These are phyloP conservation scores for Psettodes erumei DNA, from an alignment of 2,113 vertebrate species.

Conservation along the genomic window DNA sequence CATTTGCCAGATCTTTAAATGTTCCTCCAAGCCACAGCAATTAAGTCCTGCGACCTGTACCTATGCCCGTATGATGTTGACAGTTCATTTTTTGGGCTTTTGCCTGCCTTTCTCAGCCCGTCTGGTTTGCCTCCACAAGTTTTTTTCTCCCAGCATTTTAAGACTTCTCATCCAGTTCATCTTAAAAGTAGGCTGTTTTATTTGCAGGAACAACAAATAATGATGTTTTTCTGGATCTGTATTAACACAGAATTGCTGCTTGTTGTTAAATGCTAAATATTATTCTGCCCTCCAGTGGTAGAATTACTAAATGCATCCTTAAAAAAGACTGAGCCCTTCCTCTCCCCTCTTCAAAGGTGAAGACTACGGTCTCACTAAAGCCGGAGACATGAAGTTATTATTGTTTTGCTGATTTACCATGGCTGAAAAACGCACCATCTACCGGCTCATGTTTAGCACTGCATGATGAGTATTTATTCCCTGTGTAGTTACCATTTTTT, in stretches of 20 bases:
- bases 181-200: too few relatives aligned
- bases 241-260: not conserved
- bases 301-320: not conserved
- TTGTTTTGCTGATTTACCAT: not conserved
- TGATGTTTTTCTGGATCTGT: too few relatives aligned
- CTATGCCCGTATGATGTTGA: too few relatives aligned
- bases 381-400: not conserved
- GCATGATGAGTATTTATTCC: not conserved
- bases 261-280: not conserved
- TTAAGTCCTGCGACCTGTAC: too few relatives aligned
- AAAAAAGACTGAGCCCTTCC: not conserved
- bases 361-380: not conserved
- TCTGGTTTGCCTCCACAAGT: too few relatives aligned
- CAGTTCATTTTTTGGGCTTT: too few relatives aligned
- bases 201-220: not conserved
- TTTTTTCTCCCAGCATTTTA: too few relatives aligned
- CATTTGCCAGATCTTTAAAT: too few relatives aligned
- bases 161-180: too few relatives aligned
- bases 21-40: too few relatives aligned
- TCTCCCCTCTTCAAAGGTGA: not conserved
- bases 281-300: constrained; percentile 8
- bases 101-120: too few relatives aligned
- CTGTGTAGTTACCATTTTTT: too few relatives aligned
- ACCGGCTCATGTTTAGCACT: not conserved
- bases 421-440: not conserved